These are phyloP conservation scores for Drosophila melanocephala DNA, from an alignment of 2,888 invertebrate species.

Conservation along the genomic window DNA sequence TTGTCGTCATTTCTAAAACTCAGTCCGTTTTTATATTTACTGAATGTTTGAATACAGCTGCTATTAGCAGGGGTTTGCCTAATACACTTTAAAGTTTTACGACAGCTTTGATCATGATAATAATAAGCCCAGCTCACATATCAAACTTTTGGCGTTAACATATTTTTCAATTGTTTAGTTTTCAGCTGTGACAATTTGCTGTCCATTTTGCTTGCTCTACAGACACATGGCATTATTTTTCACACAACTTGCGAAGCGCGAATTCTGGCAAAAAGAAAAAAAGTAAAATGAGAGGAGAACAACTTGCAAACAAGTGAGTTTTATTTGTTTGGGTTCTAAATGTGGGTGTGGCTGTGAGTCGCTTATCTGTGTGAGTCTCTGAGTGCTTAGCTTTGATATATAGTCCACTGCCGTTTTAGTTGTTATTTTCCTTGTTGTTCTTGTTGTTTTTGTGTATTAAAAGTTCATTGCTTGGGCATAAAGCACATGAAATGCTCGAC, in stretches of 20 bases:
- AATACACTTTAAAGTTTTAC: not conserved
- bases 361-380: constrained; percentile 49
- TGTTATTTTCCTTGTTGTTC: constrained; percentile 30
- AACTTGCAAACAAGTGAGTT: constrained; percentile 35
- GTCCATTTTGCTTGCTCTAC: constrained; percentile 13
- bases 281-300: not conserved
- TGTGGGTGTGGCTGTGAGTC: constrained; percentile 3
- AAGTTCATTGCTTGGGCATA: constrained; percentile 80
- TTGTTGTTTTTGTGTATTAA: constrained; percentile 73
- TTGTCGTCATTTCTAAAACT: not conserved
- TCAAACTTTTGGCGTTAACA: constrained; percentile 11
- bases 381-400: constrained; percentile 78
- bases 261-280: constrained; percentile 31
- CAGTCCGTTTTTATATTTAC: not conserved
- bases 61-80: constrained; percentile 40
- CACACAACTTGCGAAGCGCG: constrained; percentile 31
- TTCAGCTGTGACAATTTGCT: constrained; percentile 7
- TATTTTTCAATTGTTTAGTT: constrained; percentile 10
- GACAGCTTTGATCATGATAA: constrained; percentile 2
- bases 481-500: constrained; percentile 77
- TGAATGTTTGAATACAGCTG: constrained; percentile 25
- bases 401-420: constrained; percentile 50
- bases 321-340: not conserved
- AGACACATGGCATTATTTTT: constrained; percentile 8
- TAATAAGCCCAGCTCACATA: constrained; percentile 17